Evolutionary conservation across 2,888 invertebrate species (phyloP).

Genomic region (Dryobotodes eremita): DNA sequence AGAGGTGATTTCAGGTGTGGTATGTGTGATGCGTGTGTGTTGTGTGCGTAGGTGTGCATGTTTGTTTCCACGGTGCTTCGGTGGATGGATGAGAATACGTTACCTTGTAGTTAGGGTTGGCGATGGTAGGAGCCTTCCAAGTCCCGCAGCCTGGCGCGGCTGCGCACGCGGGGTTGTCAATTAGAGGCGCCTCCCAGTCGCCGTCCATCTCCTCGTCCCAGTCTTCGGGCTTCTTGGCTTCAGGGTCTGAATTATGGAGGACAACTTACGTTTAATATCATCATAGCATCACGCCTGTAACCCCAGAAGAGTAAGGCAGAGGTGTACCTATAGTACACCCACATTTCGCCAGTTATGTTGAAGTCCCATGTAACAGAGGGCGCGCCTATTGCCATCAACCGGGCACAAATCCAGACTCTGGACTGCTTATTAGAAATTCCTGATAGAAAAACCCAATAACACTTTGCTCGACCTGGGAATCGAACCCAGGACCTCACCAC

Average conservation of each 20-base stretch:
- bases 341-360: background rate
- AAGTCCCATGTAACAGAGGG: background rate
- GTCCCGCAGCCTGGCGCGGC: slow-evolving; percentile 96
- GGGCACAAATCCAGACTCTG: background rate
- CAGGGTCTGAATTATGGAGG: slow-evolving; percentile 92
- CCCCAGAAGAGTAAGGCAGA: background rate
- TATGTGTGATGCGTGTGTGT: too few relatives aligned
- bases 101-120: slow-evolving; percentile 97
- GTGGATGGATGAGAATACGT: too few relatives aligned
- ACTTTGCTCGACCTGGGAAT: background rate
- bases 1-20: too few relatives aligned
- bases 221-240: slow-evolving; percentile 96
- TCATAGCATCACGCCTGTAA: background rate
- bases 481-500: background rate
- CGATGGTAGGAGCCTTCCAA: slow-evolving; percentile 96
- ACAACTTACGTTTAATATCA: background rate
- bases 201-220: slow-evolving; percentile 99
- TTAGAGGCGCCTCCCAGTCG: slow-evolving; percentile 98
- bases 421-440: background rate
- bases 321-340: background rate
- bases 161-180: slow-evolving; percentile 97
- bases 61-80: too few relatives aligned
- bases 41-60: too few relatives aligned
- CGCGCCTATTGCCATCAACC: background rate
- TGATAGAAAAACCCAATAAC: background rate